phyloP scores from a whole-genome alignment of 2,113 vertebrate genomes.

The Epinephelus cyanopodus region DNA sequence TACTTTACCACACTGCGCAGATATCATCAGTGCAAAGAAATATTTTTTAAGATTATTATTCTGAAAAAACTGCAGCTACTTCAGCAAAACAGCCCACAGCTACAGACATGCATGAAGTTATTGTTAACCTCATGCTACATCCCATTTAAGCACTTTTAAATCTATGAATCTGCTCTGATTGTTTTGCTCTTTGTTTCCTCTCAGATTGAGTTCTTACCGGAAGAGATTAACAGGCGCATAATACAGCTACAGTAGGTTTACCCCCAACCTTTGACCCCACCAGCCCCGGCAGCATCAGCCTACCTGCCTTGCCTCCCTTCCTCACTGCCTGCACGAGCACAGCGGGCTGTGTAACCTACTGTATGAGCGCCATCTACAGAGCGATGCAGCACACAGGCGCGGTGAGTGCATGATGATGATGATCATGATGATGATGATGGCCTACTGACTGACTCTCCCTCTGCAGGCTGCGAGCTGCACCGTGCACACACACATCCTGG shows the following conservation, averaged over 20 bases:
- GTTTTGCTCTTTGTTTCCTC: slow-evolving; percentile 32
- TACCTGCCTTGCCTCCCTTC: slow-evolving; percentile 11
- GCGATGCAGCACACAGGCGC: slow-evolving; percentile 61
- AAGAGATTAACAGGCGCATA: slow-evolving; percentile 64
- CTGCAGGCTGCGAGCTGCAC: slow-evolving; percentile 49
- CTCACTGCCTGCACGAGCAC: slow-evolving; percentile 16
- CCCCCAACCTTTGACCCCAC: slow-evolving; percentile 74
- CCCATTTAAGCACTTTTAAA: neutral
- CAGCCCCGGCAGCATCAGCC: slow-evolving; percentile 48
- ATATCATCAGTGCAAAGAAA: neutral
- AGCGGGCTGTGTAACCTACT: slow-evolving; percentile 67
- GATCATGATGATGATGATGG: slow-evolving; percentile 55
- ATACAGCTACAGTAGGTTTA: slow-evolving; percentile 66
- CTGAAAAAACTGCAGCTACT: neutral
- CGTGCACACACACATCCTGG: slow-evolving; percentile 47
- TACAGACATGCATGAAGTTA: neutral
- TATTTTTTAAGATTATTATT: neutral
- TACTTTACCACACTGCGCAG: neutral
- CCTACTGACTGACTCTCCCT: slow-evolving; percentile 60
- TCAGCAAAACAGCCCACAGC: neutral
- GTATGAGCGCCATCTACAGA: slow-evolving; percentile 94
- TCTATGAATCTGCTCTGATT: slow-evolving; percentile 30
- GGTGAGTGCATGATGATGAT: slow-evolving; percentile 24
- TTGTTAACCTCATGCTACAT: neutral
- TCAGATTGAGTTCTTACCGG: slow-evolving; percentile 49